Conservation (phyloP, 2,113 vertebrate species). For the Erythrolamprus reginae region DNA sequence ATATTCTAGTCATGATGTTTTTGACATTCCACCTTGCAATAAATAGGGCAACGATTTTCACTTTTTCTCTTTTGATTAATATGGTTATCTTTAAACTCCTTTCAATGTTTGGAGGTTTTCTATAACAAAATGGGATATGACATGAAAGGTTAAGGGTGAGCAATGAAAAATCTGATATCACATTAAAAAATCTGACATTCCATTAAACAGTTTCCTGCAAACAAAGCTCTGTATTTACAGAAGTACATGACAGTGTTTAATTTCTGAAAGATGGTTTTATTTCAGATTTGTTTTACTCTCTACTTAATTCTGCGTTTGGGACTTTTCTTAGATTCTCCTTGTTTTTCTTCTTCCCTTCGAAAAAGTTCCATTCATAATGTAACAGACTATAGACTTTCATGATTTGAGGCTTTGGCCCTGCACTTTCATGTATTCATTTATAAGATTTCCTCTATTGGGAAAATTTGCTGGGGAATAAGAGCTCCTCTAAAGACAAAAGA, state of each 20-base stretch:
- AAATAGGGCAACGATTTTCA: background rate
- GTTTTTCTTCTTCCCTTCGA: background rate
- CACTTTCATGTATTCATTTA: conserved; percentile 42
- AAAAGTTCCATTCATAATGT: conserved; percentile 32
- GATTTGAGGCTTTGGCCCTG: background rate
- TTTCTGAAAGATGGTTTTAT: background rate
- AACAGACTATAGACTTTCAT: background rate
- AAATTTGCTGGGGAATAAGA: conserved; percentile 21
- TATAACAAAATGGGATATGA: background rate
- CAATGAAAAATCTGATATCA: background rate
- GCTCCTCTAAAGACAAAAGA: conserved; percentile 2
- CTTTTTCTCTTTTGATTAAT: background rate
- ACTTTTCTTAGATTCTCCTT: background rate
- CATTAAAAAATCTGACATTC: background rate
- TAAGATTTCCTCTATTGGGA: conserved; percentile 2
- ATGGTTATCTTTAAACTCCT: background rate
- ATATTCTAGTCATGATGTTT: background rate
- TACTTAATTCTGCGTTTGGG: conserved; percentile 14
- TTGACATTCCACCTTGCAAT: background rate
- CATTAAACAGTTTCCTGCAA: background rate
- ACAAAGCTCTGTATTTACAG: background rate
- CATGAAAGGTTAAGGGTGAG: background rate
- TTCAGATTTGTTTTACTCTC: background rate
- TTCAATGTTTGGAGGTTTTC: background rate
- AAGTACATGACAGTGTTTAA: background rate